Percentiles rank a stretch among this genome's conserved stretches.
phyloP scores from a whole-genome alignment of 2,888 invertebrate genomes.

The Leucophora obtusa region DNA sequence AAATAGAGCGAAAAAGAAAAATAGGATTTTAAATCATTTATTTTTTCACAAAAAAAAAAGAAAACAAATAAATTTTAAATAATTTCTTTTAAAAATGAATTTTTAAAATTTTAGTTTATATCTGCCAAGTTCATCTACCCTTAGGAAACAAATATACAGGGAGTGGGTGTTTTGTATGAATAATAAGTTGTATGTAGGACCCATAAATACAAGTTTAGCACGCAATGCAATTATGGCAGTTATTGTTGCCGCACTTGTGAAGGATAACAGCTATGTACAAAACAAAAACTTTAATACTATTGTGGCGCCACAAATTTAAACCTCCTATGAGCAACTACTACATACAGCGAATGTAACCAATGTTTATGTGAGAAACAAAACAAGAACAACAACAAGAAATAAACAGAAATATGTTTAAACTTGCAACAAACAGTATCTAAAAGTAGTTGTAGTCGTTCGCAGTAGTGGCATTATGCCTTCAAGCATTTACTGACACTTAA shows the following conservation, averaged over 20 bases:
- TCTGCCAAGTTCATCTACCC: slow-evolving; percentile 4
- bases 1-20: slow-evolving; percentile 1
- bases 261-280: background rate
- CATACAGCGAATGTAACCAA: background rate
- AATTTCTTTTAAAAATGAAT: background rate
- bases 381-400: background rate
- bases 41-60: background rate
- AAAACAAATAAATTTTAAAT: background rate
- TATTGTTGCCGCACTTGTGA: background rate
- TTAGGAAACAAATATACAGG: background rate
- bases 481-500: slow-evolving; percentile 5
- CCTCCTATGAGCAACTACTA: background rate
- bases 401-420: slow-evolving; percentile 6
- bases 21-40: background rate
- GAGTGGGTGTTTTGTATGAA: background rate
- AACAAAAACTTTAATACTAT: slow-evolving; percentile 1
- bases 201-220: slow-evolving; percentile 1
- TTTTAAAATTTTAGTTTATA: background rate
- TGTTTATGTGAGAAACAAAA: background rate
- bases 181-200: background rate
- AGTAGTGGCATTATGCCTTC: background rate
- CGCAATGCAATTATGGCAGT: slow-evolving; percentile 1
- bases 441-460: background rate
- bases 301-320: background rate
- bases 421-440: slow-evolving; percentile 5